These are phyloP conservation scores for Scomber colias DNA, from an alignment of 2,113 vertebrate species.

Conservation along the genomic window DNA sequence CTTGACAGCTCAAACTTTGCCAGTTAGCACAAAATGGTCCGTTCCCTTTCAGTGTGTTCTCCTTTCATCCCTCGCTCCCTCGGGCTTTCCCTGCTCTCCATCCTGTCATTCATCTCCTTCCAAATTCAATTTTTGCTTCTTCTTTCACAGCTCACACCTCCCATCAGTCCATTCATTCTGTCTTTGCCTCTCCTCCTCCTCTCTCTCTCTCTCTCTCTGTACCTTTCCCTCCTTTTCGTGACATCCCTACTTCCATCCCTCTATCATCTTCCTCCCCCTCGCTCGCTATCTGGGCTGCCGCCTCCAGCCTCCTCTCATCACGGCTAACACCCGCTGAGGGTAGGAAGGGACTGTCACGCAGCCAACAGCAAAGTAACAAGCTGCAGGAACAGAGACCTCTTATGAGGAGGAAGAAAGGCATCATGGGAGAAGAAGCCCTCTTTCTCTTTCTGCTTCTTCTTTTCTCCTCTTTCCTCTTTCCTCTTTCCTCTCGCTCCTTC, in stretches of 20 bases:
- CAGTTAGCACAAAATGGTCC: slow-evolving; percentile 18
- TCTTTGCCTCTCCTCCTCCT: background rate
- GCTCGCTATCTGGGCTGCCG: slow-evolving; percentile 22
- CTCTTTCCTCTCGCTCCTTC: too few relatives aligned
- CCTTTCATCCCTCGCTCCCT: background rate
- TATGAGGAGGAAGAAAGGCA: background rate
- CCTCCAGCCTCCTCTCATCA: slow-evolving; percentile 54
- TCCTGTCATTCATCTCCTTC: background rate
- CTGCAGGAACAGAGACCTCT: slow-evolving; percentile 7
- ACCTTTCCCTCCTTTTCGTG: background rate
- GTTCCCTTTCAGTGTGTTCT: background rate
- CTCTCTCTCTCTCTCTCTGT: background rate
- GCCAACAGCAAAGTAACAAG: slow-evolving; percentile 39
- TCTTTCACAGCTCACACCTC: background rate
- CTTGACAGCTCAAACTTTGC: slow-evolving; percentile 2
- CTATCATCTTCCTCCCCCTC: background rate
- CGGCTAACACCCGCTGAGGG: slow-evolving; percentile 36
- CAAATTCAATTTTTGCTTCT: background rate
- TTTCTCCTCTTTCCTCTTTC: background rate
- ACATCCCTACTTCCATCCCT: background rate
- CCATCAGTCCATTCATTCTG: background rate
- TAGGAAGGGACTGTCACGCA: slow-evolving; percentile 47
- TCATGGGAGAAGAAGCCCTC: slow-evolving; percentile 13
- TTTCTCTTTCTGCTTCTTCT: background rate
- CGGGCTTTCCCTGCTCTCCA: background rate